Evolutionary conservation across 2,888 invertebrate genomes (phyloP), one percentile per base, ranked within the genome.

Genomic region (Sminthurides aquaticus): DNA sequence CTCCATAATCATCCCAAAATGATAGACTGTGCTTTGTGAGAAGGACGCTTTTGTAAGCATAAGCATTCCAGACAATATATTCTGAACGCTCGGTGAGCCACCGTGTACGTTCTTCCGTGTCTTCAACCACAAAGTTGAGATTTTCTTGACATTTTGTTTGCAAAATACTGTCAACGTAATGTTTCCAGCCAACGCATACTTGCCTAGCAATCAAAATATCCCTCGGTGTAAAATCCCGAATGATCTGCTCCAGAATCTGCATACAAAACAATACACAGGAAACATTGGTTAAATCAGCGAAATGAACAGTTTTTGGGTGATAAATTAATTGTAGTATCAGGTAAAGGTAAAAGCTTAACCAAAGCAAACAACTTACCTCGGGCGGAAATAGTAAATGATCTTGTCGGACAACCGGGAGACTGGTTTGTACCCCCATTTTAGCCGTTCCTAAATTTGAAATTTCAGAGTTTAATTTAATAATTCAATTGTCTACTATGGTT

Each of bases 231-330:
- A 71, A 27, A 56, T 68, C 61, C 5, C 49, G 27, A 25, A 62
- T n/a, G 18, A 71, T 68, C 15, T 67, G 61, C 24, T 71, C 67
- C 54, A 71, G 24, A 3, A 69, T 66, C 71, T 71, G 56, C 20
- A 25, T 20, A 54, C 20, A 26, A 26, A 49, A 62, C 3, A 22
- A 29, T 28, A 55, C 8, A 49, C 15, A 43, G 29, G 2, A 24
- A 20, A 25, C 15, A 20, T 8, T n/a, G 55, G 57, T n/a, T n/a
- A n/a, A n/a, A n/a, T n/a, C n/a, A n/a, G n/a, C n/a, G n/a, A n/a
- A n/a, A n/a, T n/a, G n/a, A n/a, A n/a, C n/a, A n/a, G n/a, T n/a
- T n/a, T n/a, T n/a, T n/a, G n/a, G n/a, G n/a, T n/a, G n/a, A n/a
- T n/a, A n/a, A n/a, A n/a, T n/a, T n/a, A n/a, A n/a, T n/a, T n/a